Evolutionary conservation across 2,888 invertebrate species (phyloP), one percentile per base, ranked within the genome.

Genomic region (Synergus umbraculus): DNA sequence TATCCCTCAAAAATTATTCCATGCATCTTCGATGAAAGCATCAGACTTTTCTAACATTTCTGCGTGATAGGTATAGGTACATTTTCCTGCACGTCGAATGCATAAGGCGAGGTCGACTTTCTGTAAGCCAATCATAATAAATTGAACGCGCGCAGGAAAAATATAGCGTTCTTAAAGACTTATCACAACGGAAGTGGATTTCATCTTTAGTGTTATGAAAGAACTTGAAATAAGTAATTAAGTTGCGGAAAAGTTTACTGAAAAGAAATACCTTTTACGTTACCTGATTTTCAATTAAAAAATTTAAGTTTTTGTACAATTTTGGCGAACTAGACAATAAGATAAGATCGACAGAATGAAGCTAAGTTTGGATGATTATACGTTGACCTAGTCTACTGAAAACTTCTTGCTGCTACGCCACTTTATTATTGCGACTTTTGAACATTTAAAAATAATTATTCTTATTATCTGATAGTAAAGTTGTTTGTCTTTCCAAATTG

Each of bases 21-120:
- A 69, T 69, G 67, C 67, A 69, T 69, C 67, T 69, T 46, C 43
- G 46, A 69, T 69, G 67, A 69, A 69, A 69, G 22, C 46, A 22
- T 22, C 22, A 22, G 46, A 29, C 67, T 69, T 15, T 46, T 22
- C 22, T 22, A n/a, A 43, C 44, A 67, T 67, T 67, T 67, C 22
- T 29, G 29, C 46, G 46, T 18, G 44, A 18, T 44, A 12, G 9
- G 43, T 66, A 37, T 15, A 44, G 29, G 22, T 22, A 46, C 46
- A 7, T 69, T 12, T 18, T 43, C 29, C 46, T 46, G 4, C n/a
- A 29, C 46, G 12, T 15, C 29, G 67, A 67, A 43, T 67, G 43
- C 18, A 29, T 46, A 69, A 69, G 5, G 29, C 29, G 22, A 49
- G 9, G 46, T 69, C n/a, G 67, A 49, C 67, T 46, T 69, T 15